Conservation (phyloP, 2,888 invertebrate genomes). For the Calameuta idolon region DNA sequence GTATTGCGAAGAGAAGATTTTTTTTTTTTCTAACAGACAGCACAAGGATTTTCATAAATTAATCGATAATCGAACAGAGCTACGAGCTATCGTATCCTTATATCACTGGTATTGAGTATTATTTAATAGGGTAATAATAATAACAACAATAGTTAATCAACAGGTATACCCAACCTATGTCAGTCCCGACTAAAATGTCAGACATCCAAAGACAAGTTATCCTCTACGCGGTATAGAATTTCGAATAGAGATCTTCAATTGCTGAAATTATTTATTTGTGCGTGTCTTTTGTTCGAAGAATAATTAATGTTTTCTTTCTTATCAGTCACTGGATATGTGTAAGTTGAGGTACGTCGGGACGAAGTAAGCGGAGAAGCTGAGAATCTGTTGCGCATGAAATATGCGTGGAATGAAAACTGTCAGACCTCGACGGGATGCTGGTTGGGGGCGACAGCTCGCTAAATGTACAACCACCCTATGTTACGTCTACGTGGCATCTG, state of each 20-base stretch:
- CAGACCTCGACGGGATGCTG: slow-evolving; percentile 49
- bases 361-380: not conserved
- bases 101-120: not conserved
- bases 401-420: slow-evolving; percentile 58
- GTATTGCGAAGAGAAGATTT: not conserved
- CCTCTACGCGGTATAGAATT: not conserved
- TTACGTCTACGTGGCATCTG: slow-evolving; percentile 37
- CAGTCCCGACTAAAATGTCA: not conserved
- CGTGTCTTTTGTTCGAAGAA: not conserved
- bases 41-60: not conserved
- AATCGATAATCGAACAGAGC: not conserved
- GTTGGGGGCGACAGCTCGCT: slow-evolving; percentile 56
- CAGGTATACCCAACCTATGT: not conserved
- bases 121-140: not conserved
- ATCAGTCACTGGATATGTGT: not conserved
- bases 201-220: not conserved
- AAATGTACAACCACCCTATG: slow-evolving; percentile 51
- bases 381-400: slow-evolving; percentile 44
- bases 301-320: not conserved
- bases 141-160: not conserved
- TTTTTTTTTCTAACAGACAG: not conserved
- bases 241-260: not conserved
- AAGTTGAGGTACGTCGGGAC: not conserved
- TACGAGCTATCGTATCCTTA: not conserved
- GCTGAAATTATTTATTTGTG: not conserved